A percentile compares a stretch with the other conserved stretches of the same genome.
Evolutionary conservation across 2,888 invertebrate genomes (phyloP).

Genomic region (Thecophora atra): DNA sequence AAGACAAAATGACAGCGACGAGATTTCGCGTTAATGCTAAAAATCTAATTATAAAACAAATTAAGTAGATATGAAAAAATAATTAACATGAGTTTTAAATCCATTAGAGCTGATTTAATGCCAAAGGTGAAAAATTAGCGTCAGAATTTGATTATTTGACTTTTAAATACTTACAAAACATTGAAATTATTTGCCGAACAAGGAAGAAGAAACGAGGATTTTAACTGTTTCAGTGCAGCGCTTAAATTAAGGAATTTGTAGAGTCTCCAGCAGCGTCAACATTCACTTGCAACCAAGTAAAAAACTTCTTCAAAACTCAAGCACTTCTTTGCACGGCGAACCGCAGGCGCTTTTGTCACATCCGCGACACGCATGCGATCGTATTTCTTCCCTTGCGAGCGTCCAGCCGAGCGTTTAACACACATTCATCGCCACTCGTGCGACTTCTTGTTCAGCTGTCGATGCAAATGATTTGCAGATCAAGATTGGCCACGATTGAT

Average conservation of each 20-base stretch:
- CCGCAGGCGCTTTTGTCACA: constrained; percentile 18
- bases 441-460: constrained; percentile 36
- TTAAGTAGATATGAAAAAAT: not conserved
- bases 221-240: too few species aligned
- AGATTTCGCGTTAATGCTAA: not conserved
- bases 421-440: constrained; percentile 14
- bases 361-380: constrained; percentile 14
- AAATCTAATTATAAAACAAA: not conserved
- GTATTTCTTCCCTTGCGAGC: constrained; percentile 8
- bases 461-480: constrained; percentile 42
- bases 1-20: not conserved
- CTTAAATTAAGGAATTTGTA: not conserved
- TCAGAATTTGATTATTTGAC: not conserved
- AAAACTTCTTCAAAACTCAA: not conserved
- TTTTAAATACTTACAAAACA: too few species aligned
- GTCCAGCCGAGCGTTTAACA: constrained; percentile 20
- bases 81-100: not conserved
- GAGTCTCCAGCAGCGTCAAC: not conserved
- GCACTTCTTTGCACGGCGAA: not conserved
- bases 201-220: too few species aligned
- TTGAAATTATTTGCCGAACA: not conserved
- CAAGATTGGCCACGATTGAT: constrained; percentile 32
- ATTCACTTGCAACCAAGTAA: not conserved
- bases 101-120: not conserved
- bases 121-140: not conserved